These are phyloP conservation scores for Mya arenaria DNA, from an alignment of 1,140 invertebrate species.

Conservation along the genomic window DNA sequence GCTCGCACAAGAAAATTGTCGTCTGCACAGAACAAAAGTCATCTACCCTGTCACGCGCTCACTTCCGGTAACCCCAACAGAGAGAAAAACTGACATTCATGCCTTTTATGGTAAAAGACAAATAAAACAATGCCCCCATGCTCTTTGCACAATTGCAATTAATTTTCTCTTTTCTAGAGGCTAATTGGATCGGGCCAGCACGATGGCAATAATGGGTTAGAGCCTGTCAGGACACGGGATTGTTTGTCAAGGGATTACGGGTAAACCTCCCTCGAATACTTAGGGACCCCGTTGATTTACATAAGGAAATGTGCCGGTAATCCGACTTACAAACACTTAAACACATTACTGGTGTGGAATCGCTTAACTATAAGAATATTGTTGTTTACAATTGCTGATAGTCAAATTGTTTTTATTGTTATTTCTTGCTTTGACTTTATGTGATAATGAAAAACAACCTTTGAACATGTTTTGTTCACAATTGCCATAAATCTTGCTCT, in stretches of 20 bases:
- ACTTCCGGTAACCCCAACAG: conserved; percentile 18
- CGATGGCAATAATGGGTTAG: neutral
- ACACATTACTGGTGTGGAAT: neutral
- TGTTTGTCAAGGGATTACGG: conserved; percentile 22
- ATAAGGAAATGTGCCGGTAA: conserved; percentile 11
- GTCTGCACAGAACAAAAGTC: conserved; percentile 24
- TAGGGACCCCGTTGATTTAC: neutral
- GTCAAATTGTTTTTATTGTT: no score
- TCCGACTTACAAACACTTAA: conserved; percentile 27
- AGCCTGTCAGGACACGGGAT: conserved; percentile 18
- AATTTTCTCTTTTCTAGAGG: no score
- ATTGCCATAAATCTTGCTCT: no score
- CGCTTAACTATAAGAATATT: no score
- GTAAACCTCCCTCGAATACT: neutral
- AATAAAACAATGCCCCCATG: neutral
- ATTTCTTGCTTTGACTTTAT: no score
- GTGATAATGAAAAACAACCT: no score
- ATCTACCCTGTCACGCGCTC: conserved; percentile 29
- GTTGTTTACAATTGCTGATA: no score
- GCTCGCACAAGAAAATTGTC: conserved; percentile 19
- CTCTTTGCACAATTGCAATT: conserved; percentile 33
- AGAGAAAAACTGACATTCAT: neutral
- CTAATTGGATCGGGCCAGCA: conserved; percentile 4
- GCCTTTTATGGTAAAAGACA: neutral
- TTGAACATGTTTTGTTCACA: no score